phyloP scores from a whole-genome alignment of 2,888 invertebrate species.

The Ecliptopera silaceata region DNA sequence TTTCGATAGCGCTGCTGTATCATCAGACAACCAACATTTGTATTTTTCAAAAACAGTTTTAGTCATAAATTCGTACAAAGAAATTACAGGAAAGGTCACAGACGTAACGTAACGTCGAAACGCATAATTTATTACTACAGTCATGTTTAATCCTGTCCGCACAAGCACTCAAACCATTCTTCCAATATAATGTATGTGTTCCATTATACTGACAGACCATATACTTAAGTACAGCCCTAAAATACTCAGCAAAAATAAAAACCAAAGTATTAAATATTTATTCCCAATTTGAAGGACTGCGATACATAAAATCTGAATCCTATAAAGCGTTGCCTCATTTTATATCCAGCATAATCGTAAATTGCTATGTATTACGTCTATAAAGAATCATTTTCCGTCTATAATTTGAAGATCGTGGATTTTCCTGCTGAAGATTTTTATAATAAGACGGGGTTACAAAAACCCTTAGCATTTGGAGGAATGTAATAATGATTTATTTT shows the following conservation, averaged over 20 bases:
- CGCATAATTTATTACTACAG: too few species aligned
- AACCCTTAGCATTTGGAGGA: too few species aligned
- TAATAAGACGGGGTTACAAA: too few species aligned
- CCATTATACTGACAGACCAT: not conserved
- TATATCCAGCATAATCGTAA: constrained; percentile 18
- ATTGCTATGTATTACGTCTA: constrained; percentile 10
- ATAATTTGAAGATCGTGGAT: constrained; percentile 5
- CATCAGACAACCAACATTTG: too few species aligned
- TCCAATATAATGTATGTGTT: not conserved
- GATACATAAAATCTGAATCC: constrained; percentile 19
- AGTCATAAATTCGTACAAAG: too few species aligned
- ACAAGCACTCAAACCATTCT: not conserved
- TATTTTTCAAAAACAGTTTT: too few species aligned
- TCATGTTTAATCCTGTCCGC: not conserved
- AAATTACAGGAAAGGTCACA: too few species aligned
- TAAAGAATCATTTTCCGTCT: constrained; percentile 7
- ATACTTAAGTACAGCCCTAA: not conserved
- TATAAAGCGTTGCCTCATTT: constrained; percentile 18
- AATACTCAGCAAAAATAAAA: constrained; percentile 8
- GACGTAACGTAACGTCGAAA: too few species aligned
- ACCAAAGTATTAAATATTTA: constrained; percentile 11
- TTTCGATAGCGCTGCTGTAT: too few species aligned
- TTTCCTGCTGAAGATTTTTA: not conserved
- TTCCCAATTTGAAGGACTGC: constrained; percentile 21
- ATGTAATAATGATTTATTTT: too few species aligned